Evolutionary conservation across 1,140 invertebrate species (phyloP).

Genomic region (Philopotamus ludificatus): DNA sequence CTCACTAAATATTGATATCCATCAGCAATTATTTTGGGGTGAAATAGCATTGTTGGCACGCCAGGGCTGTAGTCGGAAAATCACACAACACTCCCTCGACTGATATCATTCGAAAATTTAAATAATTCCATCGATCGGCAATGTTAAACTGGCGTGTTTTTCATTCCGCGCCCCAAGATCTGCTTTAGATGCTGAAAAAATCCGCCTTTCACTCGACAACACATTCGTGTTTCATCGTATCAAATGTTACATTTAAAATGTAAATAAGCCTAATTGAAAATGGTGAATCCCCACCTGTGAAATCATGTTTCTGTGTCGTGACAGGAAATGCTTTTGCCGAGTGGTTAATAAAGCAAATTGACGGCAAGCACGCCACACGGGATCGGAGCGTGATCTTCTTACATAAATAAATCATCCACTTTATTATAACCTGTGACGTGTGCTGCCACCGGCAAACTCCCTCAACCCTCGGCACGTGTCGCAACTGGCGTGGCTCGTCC

Average conservation of each 20-base stretch:
- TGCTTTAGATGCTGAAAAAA: no score
- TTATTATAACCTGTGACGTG: constrained; percentile 13
- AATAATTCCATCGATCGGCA: no score
- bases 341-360: constrained; percentile 40
- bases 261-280: constrained; percentile 1
- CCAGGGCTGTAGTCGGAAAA: not conserved
- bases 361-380: constrained; percentile 34
- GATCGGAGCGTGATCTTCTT: constrained; percentile 37
- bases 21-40: constrained; percentile 41
- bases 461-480: no score
- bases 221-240: not conserved
- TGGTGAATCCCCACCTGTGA: constrained; percentile 23
- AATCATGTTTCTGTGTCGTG: constrained; percentile 32
- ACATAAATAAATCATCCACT: constrained; percentile 38
- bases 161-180: no score
- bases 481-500: no score
- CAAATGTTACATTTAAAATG: not conserved
- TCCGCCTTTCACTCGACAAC: no score
- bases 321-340: constrained; percentile 37
- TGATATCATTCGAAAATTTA: no score
- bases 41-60: constrained; percentile 22
- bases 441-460: no score
- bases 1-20: constrained; percentile 42
- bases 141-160: no score
- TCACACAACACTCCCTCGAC: no score